phyloP scores from a whole-genome alignment of 2,113 vertebrate genomes.

The Bubalus kerabau region DNA sequence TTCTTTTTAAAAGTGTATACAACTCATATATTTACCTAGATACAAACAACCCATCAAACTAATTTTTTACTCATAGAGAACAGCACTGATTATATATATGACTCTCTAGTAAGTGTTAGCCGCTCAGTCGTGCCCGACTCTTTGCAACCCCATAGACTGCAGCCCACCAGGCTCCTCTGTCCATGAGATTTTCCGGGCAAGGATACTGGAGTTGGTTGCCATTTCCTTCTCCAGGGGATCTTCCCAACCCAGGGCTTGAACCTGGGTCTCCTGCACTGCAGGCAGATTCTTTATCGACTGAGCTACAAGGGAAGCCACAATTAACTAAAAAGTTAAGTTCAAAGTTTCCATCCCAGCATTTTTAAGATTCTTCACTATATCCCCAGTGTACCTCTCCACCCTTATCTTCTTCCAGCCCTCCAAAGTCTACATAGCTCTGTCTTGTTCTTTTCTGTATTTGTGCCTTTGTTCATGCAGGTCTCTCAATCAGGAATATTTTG shows the following conservation, averaged over 20 bases:
- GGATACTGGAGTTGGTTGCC: not conserved
- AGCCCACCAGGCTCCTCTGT: not conserved
- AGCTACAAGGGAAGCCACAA: not conserved
- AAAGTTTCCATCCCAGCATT: not conserved
- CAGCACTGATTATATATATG: not conserved
- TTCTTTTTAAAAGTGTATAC: not conserved
- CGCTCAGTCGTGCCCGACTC: fast-evolving
- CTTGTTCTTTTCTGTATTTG: not conserved
- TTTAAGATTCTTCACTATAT: not conserved
- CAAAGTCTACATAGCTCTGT: not conserved
- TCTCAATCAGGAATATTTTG: not conserved
- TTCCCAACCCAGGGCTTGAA: not conserved
- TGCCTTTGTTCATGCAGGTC: not conserved
- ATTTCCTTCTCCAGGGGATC: not conserved
- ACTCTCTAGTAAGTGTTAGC: not conserved
- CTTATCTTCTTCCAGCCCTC: not conserved
- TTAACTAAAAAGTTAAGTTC: not conserved
- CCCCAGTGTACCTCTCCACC: not conserved
- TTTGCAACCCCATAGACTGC: not conserved
- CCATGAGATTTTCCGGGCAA: not conserved
- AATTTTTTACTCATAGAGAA: not conserved
- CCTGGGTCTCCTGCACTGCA: not conserved
- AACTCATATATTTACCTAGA: not conserved
- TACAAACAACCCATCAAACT: not conserved
- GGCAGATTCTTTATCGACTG: not conserved